Percentiles rank a stretch among this genome's conserved stretches.
phyloP scores from a whole-genome alignment of 2,797 vertebrate genomes.

The Triplophysa yarkandensis region DNA sequence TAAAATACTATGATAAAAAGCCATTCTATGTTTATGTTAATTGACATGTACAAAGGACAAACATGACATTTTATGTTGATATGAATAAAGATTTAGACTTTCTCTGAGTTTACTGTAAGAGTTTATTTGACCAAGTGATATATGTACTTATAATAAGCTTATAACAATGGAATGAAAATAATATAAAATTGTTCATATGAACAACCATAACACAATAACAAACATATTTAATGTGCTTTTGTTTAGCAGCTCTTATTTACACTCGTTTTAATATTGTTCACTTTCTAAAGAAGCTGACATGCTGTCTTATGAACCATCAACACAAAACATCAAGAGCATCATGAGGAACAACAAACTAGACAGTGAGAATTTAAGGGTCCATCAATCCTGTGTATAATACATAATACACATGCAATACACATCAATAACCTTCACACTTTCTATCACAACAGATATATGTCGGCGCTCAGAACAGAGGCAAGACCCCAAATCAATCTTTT shows the following conservation, averaged over 20 bases:
- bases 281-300: constrained; percentile 1
- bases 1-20: background rate
- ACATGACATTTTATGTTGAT: background rate
- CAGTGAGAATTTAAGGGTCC: constrained; percentile 2
- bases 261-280: background rate
- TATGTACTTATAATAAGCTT: too few relatives aligned
- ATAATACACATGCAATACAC: background rate
- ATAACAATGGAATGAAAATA: too few relatives aligned
- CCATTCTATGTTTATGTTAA: too few relatives aligned
- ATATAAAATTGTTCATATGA: too few relatives aligned
- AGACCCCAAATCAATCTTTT: background rate
- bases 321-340: constrained; percentile 4
- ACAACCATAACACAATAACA: too few relatives aligned
- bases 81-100: too few relatives aligned
- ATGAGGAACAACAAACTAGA: constrained; percentile 14
- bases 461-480: constrained; percentile 17
- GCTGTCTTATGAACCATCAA: background rate
- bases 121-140: too few relatives aligned
- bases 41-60: too few relatives aligned
- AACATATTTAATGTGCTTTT: background rate
- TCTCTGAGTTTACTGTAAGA: too few relatives aligned
- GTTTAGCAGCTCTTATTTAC: background rate
- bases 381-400: background rate
- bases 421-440: background rate
- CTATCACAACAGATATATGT: background rate